phyloP scores from a whole-genome alignment of 2,888 invertebrate species.

The Pogonocherus hispidulus region DNA sequence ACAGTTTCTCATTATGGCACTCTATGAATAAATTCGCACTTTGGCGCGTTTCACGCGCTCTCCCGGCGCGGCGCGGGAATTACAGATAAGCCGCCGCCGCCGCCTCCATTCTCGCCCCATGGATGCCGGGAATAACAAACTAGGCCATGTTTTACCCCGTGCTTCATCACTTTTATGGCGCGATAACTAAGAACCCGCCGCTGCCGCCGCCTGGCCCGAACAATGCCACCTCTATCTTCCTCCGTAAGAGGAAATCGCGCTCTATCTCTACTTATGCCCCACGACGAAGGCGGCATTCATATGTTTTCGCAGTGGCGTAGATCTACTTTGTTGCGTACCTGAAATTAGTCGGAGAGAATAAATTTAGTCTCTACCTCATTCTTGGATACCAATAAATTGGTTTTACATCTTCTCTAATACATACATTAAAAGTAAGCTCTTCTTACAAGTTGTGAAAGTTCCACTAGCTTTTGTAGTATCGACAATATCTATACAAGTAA shows the following conservation, averaged over 20 bases:
- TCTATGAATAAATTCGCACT: conserved; percentile 73
- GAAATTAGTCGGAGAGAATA: neutral
- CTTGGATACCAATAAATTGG: too few species aligned
- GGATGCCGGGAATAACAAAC: conserved; percentile 61
- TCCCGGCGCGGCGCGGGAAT: conserved; percentile 64
- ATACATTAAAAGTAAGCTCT: too few species aligned
- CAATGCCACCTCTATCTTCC: conserved; percentile 46
- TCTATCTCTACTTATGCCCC: conserved; percentile 12
- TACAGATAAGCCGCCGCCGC: conserved; percentile 64
- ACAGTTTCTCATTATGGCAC: conserved; percentile 72
- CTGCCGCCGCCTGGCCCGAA: conserved; percentile 43
- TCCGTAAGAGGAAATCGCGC: conserved; percentile 31
- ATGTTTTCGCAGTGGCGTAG: conserved; percentile 20
- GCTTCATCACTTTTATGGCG: conserved; percentile 67
- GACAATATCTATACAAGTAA: too few species aligned
- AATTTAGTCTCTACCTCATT: too few species aligned
- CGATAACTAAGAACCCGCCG: conserved; percentile 63
- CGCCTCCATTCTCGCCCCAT: conserved; percentile 49
- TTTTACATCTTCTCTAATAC: too few species aligned
- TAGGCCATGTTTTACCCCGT: conserved; percentile 65
- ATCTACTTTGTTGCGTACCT: neutral
- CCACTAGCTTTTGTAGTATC: too few species aligned
- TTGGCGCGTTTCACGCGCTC: conserved; percentile 64
- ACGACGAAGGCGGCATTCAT: neutral
- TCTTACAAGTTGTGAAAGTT: too few species aligned